Base-by-base conservation (phyloP, 2,888 invertebrate genomes). In the Eupithecia insigniata region DNA sequence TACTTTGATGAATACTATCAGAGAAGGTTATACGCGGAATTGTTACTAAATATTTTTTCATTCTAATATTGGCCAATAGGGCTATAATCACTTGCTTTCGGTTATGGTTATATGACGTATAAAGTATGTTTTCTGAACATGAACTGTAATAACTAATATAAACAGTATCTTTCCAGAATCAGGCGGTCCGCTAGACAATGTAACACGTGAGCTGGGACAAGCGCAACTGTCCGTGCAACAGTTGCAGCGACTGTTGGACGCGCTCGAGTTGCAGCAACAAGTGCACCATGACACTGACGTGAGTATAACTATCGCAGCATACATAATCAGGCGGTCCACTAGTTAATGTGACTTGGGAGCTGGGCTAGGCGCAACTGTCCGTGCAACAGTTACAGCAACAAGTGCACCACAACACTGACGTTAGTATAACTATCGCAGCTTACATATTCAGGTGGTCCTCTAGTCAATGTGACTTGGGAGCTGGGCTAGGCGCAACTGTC, bases 191-290 rank as follows among this genome's bases (percentile, higher is more conserved):
- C 84, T 96, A 73, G 96, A 96, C 78, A 95, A 93, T 64, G 95
- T 95, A 72, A 96, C 96, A 77, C 95, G 95, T 72, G 96, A 96
- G 89, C 90, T 97, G 70, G 95, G 95, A 0, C 95, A 95, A 76
- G 96, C 96, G 30, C 96, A 97, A 87, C 95, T 96, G 78, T 96
- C 96, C 43, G 93, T 97, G 66, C 95, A 95, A 79, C 96, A 97
- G 86, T 87, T 97, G 79, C 94, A 95, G 79, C 91, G 95, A 60
- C 89, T 97, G 69, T 87, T 97, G 75, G 96, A 96, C 34, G 89
- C 93, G 0, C 79, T 94, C 77, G 94, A 94, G 74, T 71, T 92
- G 76, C 93, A 93, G 71, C 92, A 92, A 39, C 93, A 93, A 62
- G 80, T 89, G 2, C 93, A 93, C 77, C 93, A 94, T 62, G 95